Percentiles rank a stretch among this genome's conserved stretches.
These are phyloP conservation scores for Oreortyx pictus DNA, from an alignment of 2,797 vertebrate genomes.

Conservation along the genomic window DNA sequence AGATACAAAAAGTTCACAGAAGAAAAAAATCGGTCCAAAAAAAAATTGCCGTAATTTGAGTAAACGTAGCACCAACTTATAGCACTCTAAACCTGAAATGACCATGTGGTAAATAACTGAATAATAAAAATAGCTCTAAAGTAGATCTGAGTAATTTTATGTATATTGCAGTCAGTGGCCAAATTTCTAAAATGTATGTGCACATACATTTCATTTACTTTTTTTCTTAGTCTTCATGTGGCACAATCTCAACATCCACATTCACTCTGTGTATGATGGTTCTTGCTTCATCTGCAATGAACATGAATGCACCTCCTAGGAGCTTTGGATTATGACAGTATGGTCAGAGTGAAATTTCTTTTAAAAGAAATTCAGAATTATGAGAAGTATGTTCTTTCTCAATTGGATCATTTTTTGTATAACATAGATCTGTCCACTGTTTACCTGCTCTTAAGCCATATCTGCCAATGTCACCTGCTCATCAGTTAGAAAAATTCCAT, in stretches of 20 bases:
- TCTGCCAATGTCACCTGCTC: background rate
- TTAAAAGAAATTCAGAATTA: background rate
- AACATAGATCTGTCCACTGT: background rate
- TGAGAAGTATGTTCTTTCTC: background rate
- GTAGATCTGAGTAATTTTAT: background rate
- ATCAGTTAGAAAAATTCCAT: background rate
- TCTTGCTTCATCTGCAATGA: background rate
- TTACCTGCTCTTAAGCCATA: background rate
- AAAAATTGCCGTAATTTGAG: background rate
- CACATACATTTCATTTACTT: background rate
- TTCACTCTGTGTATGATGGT: background rate
- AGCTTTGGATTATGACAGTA: background rate
- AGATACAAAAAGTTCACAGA: background rate
- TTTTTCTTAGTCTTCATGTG: background rate
- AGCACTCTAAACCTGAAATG: fast-evolving
- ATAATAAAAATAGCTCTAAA: background rate
- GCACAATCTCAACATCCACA: background rate
- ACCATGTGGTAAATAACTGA: background rate
- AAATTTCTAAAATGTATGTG: background rate
- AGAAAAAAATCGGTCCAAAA: background rate
- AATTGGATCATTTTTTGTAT: background rate
- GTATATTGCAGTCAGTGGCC: background rate
- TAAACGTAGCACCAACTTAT: background rate
- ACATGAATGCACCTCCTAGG: background rate
- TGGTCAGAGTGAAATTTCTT: constrained; percentile 50